phyloP scores from a whole-genome alignment of 2,797 vertebrate genomes.

The Acrossocheilus wenchowensis region DNA sequence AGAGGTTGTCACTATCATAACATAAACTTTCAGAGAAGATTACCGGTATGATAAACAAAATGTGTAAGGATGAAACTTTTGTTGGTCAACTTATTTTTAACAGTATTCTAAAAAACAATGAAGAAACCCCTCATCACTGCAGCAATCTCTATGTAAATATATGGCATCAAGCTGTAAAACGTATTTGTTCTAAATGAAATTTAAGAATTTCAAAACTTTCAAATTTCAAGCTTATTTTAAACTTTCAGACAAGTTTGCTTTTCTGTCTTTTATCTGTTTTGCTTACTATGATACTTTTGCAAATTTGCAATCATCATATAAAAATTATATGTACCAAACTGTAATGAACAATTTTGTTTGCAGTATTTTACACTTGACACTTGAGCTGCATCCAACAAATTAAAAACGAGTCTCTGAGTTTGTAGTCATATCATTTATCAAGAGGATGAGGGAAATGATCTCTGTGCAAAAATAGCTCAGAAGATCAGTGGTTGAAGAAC shows the following conservation, averaged over 20 bases:
- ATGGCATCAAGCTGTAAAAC: background rate
- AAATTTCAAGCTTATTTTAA: background rate
- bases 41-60: background rate
- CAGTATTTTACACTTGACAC: conserved; percentile 24
- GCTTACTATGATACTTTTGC: background rate
- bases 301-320: background rate
- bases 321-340: background rate
- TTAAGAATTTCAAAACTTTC: background rate
- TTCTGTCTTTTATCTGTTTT: background rate
- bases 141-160: background rate
- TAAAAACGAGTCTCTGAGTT: conserved; percentile 67
- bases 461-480: conserved; percentile 78
- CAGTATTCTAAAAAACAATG: background rate
- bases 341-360: conserved; percentile 7
- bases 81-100: background rate
- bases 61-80: background rate
- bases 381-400: conserved; percentile 64
- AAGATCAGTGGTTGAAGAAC: conserved; percentile 67
- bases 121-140: no score
- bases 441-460: conserved; percentile 66
- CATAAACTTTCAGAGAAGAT: no score
- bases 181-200: background rate
- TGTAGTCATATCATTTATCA: conserved; percentile 73
- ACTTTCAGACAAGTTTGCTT: background rate
- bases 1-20: background rate